Base-by-base conservation (phyloP, 2,113 vertebrate genomes). In the Callospermophilus lateralis region DNA sequence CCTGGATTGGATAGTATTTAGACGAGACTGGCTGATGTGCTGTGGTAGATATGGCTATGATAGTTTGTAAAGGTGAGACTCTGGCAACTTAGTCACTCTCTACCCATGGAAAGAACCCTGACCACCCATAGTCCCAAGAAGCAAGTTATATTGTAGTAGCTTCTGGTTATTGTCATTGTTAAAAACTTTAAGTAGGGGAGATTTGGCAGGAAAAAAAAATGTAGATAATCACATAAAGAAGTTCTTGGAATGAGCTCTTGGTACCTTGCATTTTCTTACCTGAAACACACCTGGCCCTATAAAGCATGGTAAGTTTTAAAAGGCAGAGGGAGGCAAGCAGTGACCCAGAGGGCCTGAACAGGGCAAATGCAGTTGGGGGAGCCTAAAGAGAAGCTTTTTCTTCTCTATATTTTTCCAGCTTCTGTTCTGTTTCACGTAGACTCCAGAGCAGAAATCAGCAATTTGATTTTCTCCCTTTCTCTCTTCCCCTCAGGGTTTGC, bases 131-230 rank as follows among this genome's bases (percentile, higher is more conserved):
- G 58, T 42, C 26, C 37, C 16, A 72, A 53, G 12, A 84, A 12
- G 10, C 72, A 93, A 32, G 67, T 55, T 72, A 58, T 3, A 87
- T 30, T 37, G 70, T 30, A 79, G 55, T n/a, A 74, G 39, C 30
- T 45, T 94, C 93, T n/a, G 32, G 30, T 55, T 63, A 55, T 84
- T 83, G 39, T n/a, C 53, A 37, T 89, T 91, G 53, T 78, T 90
- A 39, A 67, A 67, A 32, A 13, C 32, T 85, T 85, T 80, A 32
- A 67, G 32, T 51, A 51, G 0, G 79, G 26, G 70, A 89, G 32
- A 65, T 83, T 94, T 93, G 67, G 5, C 26, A 84, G 79, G 30
- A 42, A 58, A 79, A 70, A 70, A 76, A 79, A 70, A 76, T 24
- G 4, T 55, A 76, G 68, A 83, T 26, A 89, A 48, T 94, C n/a